Percentiles rank a stretch among this genome's conserved stretches.
These are phyloP conservation scores for Liodrosophila aerea DNA, from an alignment of 2,888 invertebrate species.

Conservation along the genomic window DNA sequence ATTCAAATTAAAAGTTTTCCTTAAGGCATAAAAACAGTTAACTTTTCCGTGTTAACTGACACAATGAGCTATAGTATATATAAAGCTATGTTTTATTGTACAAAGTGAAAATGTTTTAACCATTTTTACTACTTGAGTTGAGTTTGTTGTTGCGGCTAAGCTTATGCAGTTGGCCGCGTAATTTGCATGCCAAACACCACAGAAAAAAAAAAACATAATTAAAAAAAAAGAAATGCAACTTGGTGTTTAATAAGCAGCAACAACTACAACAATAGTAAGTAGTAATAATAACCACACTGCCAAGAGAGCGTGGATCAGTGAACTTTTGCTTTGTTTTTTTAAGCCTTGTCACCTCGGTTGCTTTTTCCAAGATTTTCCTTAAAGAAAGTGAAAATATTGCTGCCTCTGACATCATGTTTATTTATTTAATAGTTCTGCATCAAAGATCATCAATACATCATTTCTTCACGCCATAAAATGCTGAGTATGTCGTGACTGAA, in stretches of 20 bases:
- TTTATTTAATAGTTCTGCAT: constrained; percentile 21
- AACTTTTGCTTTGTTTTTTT: constrained; percentile 45
- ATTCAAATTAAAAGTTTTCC: too few species aligned
- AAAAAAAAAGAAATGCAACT: constrained; percentile 61
- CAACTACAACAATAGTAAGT: constrained; percentile 9
- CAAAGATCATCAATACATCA: constrained; percentile 19
- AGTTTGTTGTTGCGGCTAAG: constrained; percentile 9
- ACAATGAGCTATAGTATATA: constrained; percentile 27
- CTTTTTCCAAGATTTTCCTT: constrained; percentile 25
- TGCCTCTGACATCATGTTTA: constrained; percentile 31
- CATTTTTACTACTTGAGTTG: constrained; percentile 36
- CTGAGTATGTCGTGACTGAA: constrained; percentile 37
- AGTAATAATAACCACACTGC: constrained; percentile 29
- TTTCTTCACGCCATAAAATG: constrained; percentile 22
- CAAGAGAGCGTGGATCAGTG: constrained; percentile 57
- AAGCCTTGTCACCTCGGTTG: neutral
- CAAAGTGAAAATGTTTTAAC: constrained; percentile 70
- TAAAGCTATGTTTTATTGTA: constrained; percentile 59
- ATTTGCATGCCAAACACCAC: constrained; percentile 69
- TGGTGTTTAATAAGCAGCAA: constrained; percentile 51
- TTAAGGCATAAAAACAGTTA: too few species aligned
- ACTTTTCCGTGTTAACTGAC: neutral
- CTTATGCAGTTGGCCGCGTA: constrained; percentile 44
- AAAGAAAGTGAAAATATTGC: constrained; percentile 60
- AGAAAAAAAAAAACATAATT: constrained; percentile 61